Evolutionary conservation across 2,113 vertebrate species (phyloP).

Genomic region (Sphyrna mokarran): DNA sequence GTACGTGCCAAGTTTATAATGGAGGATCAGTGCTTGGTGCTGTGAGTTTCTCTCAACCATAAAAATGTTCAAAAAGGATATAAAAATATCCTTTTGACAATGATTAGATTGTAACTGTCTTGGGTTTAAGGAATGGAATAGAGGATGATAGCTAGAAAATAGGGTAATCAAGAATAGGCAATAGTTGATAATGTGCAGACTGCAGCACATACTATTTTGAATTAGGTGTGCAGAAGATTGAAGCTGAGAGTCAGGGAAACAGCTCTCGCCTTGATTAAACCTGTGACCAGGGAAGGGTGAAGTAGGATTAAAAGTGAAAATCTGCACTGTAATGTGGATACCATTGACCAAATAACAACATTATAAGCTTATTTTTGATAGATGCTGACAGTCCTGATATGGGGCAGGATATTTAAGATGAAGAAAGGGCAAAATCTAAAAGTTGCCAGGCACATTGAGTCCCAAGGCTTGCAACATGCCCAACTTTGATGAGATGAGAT

Average conservation of each 20-base stretch:
- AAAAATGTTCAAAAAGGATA: not conserved
- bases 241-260: not conserved
- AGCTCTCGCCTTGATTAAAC: not conserved
- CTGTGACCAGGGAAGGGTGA: not conserved
- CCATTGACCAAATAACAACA: not conserved
- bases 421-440: not conserved
- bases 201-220: not conserved
- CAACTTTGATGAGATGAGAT: no score
- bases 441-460: no score
- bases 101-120: not conserved
- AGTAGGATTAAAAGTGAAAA: not conserved
- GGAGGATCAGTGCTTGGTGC: no score
- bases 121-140: not conserved
- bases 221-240: not conserved
- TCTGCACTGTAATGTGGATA: not conserved
- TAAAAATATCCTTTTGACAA: no score
- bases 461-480: no score
- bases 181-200: not conserved
- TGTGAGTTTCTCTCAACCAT: not conserved
- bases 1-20: no score
- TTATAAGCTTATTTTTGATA: not conserved
- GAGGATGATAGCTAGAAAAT: not conserved
- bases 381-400: no score
- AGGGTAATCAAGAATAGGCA: not conserved
- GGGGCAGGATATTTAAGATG: no score